These are phyloP conservation scores for Argyresthia albistria DNA, from an alignment of 2,888 invertebrate species.

Conservation along the genomic window DNA sequence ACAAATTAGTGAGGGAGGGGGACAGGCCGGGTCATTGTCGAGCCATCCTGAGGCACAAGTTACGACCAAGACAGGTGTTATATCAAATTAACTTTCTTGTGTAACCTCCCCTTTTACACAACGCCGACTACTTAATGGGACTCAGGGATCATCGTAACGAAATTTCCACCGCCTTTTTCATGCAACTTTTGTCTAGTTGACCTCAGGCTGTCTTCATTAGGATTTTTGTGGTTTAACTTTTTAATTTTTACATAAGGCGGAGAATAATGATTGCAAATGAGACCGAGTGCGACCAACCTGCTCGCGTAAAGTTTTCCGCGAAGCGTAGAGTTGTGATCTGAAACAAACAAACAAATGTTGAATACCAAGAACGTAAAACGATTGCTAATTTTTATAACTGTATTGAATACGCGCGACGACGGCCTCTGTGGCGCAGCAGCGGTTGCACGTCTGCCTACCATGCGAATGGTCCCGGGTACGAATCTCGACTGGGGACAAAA, in stretches of 20 bases:
- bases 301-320: slow-evolving; percentile 2
- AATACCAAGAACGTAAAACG: neutral
- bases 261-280: neutral
- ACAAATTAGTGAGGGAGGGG: slow-evolving; percentile 36
- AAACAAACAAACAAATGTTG: neutral
- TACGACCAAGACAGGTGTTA: slow-evolving; percentile 69
- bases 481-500: no score
- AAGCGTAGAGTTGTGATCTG: slow-evolving; percentile 1
- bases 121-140: slow-evolving; percentile 57
- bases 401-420: no score
- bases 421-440: no score
- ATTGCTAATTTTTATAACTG: neutral
- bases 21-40: slow-evolving; percentile 54
- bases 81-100: slow-evolving; percentile 66
- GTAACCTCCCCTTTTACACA: slow-evolving; percentile 64
- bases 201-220: slow-evolving; percentile 15
- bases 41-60: slow-evolving; percentile 57
- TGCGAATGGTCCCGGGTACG: no score
- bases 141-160: slow-evolving; percentile 54
- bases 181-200: slow-evolving; percentile 38
- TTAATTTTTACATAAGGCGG: neutral
- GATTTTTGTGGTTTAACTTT: slow-evolving; percentile 3
- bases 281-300: slow-evolving; percentile 5
- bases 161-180: slow-evolving; percentile 35
- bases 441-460: no score